These are phyloP conservation scores for Drosophila sp. DNA, from an alignment of 1,140 invertebrate species.

Conservation along the genomic window DNA sequence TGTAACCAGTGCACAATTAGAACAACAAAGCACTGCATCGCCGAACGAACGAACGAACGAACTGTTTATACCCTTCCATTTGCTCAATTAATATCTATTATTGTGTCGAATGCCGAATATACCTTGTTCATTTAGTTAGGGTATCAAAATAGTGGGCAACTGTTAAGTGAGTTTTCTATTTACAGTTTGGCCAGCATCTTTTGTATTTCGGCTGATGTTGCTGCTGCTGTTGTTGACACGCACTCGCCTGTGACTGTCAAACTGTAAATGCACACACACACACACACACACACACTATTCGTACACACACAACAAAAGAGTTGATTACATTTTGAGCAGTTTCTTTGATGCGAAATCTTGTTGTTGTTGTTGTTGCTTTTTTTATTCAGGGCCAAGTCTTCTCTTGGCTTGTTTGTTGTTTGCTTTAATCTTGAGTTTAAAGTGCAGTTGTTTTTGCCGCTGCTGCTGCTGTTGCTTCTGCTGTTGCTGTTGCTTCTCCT, in stretches of 20 bases:
- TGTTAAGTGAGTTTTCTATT: constrained; percentile 59
- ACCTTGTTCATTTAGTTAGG: not conserved
- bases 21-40: not conserved
- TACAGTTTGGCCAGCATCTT: constrained; percentile 45
- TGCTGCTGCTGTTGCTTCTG: constrained; percentile 11
- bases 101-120: no score
- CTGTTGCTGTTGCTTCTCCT: not conserved
- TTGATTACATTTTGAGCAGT: constrained; percentile 13
- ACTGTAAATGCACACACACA: constrained; percentile 23
- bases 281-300: not conserved
- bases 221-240: constrained; percentile 22
- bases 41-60: no score
- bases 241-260: constrained; percentile 34
- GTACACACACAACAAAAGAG: constrained; percentile 2
- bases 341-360: not conserved
- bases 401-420: constrained; percentile 55
- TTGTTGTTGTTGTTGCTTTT: constrained; percentile 10
- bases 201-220: constrained; percentile 15
- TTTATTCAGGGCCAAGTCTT: constrained; percentile 52
- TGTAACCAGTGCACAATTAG: constrained; percentile 68
- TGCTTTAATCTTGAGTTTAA: constrained; percentile 48
- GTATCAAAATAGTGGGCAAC: constrained; percentile 27
- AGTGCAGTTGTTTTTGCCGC: constrained; percentile 30
- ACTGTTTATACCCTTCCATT: no score
- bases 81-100: no score